phyloP scores from a whole-genome alignment of 1,140 invertebrate species.

The Heliconius eleuchia region DNA sequence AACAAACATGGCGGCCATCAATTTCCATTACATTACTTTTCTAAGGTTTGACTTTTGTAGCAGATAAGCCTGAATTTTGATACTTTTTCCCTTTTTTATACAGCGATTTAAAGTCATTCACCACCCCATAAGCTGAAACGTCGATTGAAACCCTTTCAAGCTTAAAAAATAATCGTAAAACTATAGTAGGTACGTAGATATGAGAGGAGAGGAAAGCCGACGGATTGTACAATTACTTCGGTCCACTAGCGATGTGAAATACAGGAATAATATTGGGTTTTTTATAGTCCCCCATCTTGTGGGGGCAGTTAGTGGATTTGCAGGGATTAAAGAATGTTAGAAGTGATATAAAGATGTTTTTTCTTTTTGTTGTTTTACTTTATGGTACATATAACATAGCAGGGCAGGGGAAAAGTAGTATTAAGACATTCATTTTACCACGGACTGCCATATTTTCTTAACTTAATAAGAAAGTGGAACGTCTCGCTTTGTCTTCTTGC shows the following conservation, averaged over 20 bases:
- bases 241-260: constrained; percentile 40
- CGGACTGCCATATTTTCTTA: too few species aligned
- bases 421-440: too few species aligned
- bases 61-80: not conserved
- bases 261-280: constrained; percentile 48
- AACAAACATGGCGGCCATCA: not conserved
- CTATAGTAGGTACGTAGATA: constrained; percentile 17
- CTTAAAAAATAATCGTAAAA: constrained; percentile 30
- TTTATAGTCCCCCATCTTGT: constrained; percentile 44
- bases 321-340: constrained; percentile 17
- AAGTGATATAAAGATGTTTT: constrained; percentile 17
- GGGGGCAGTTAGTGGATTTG: constrained; percentile 35
- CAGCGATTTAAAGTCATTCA: constrained; percentile 1
- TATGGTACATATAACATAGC: too few species aligned
- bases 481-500: too few species aligned
- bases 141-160: constrained; percentile 21
- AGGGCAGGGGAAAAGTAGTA: too few species aligned
- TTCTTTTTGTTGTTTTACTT: too few species aligned
- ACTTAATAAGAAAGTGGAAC: too few species aligned
- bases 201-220: not conserved
- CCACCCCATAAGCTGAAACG: constrained; percentile 2
- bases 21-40: constrained; percentile 13
- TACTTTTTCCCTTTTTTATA: constrained; percentile 1
- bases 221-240: constrained; percentile 40
- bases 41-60: not conserved